Evolutionary conservation across 1,140 invertebrate species (phyloP).

Genomic region (Trachymyrmex septentrionalis): DNA sequence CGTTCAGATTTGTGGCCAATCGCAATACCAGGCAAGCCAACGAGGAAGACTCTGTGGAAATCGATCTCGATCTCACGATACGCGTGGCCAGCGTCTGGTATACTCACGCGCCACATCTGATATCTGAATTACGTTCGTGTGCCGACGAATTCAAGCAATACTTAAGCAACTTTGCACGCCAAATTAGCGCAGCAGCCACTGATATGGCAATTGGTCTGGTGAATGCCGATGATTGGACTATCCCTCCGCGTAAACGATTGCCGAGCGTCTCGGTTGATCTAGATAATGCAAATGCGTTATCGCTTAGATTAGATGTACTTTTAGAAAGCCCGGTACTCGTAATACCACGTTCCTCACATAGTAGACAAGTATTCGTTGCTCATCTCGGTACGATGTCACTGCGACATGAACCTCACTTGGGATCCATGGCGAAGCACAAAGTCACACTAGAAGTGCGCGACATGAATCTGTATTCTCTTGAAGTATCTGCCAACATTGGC

Average conservation of each 20-base stretch:
- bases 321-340: slow-evolving; percentile 97
- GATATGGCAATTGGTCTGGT: slow-evolving; percentile 97
- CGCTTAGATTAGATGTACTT: slow-evolving; percentile 90
- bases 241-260: slow-evolving; percentile 81
- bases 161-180: slow-evolving; percentile 91
- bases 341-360: slow-evolving; percentile 92
- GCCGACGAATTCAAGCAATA: slow-evolving; percentile 90
- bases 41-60: slow-evolving; percentile 74
- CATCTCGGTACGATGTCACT: slow-evolving; percentile 96
- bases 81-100: slow-evolving; percentile 97
- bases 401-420: slow-evolving; percentile 82
- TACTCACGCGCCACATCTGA: slow-evolving; percentile 94
- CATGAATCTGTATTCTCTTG: slow-evolving; percentile 95
- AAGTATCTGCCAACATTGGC: slow-evolving; percentile 85
- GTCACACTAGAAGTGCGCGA: slow-evolving; percentile 91
- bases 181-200: slow-evolving; percentile 95
- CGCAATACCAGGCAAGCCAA: slow-evolving; percentile 78
- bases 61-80: slow-evolving; percentile 86
- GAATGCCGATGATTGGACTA: slow-evolving; percentile 87
- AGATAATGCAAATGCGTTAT: slow-evolving; percentile 66
- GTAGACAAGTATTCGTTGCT: slow-evolving; percentile 95
- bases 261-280: slow-evolving; percentile 81
- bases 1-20: slow-evolving; percentile 81
- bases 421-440: slow-evolving; percentile 83
- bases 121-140: slow-evolving; percentile 95